Conservation (phyloP, 2,797 vertebrate species). For the Phaenicophaeus curvirostris region DNA sequence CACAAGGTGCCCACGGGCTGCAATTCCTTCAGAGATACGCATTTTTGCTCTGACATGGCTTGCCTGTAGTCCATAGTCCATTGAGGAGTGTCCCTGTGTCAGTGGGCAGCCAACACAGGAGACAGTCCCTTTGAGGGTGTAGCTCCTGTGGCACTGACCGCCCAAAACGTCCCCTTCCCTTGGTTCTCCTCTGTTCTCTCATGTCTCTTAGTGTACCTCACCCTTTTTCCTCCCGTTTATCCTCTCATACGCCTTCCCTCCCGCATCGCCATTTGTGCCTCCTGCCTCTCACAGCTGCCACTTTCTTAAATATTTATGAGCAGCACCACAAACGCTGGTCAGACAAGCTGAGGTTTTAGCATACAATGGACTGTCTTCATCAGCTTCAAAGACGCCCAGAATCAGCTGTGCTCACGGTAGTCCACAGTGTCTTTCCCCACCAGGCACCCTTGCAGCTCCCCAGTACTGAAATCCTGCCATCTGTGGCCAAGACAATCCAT, state of each 20-base stretch:
- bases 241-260: accelerated
- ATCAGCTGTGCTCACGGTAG: background rate
- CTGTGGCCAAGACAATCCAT: background rate
- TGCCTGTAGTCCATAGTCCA: background rate
- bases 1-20: accelerated
- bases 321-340: background rate
- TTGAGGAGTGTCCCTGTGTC: background rate
- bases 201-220: background rate
- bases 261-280: background rate
- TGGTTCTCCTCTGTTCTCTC: background rate
- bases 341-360: background rate
- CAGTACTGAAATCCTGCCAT: background rate
- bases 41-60: background rate
- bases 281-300: background rate
- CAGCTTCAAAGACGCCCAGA: background rate
- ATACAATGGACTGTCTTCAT: background rate
- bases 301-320: background rate
- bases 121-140: background rate
- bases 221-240: background rate
- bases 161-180: background rate
- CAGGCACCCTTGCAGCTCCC: background rate
- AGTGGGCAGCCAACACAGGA: background rate
- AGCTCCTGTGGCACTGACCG: accelerated
- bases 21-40: background rate
- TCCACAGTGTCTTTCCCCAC: background rate